phyloP scores from a whole-genome alignment of 1,140 invertebrate genomes.

The Drosophila tsacasi region DNA sequence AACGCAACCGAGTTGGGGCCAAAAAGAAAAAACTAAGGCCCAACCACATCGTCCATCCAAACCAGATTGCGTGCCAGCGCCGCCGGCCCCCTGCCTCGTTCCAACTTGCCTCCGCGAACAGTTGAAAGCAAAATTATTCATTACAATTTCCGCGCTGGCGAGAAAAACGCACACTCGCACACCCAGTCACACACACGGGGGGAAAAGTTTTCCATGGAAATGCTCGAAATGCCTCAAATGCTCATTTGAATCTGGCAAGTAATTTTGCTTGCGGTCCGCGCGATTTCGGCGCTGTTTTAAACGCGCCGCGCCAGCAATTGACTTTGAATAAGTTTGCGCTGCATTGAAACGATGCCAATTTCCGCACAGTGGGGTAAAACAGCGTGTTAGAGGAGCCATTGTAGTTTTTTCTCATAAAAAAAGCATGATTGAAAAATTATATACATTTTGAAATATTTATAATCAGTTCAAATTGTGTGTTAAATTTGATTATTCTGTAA shows the following conservation, averaged over 20 bases:
- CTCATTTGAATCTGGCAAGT: slow-evolving; percentile 72
- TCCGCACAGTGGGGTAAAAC: slow-evolving; percentile 1
- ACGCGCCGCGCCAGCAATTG: slow-evolving; percentile 59
- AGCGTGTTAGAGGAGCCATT: too few species aligned
- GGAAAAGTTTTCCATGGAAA: slow-evolving; percentile 77
- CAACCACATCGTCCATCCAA: slow-evolving; percentile 54
- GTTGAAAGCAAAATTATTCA: slow-evolving; percentile 82
- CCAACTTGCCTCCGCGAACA: slow-evolving; percentile 35
- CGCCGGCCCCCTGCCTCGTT: not conserved
- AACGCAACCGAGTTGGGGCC: slow-evolving; percentile 53
- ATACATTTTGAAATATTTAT: not conserved
- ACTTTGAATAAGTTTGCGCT: slow-evolving; percentile 75
- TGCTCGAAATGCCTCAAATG: slow-evolving; percentile 66
- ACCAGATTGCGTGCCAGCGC: slow-evolving; percentile 64
- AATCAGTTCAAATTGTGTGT: not conserved
- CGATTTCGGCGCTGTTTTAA: slow-evolving; percentile 61
- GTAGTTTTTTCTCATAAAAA: not conserved
- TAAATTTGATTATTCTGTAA: not conserved
- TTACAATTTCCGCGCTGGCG: slow-evolving; percentile 77
- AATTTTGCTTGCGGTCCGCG: slow-evolving; percentile 55
- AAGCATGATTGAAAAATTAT: not conserved
- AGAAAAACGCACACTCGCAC: slow-evolving; percentile 44
- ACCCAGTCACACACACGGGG: slow-evolving; percentile 22
- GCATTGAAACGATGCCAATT: slow-evolving; percentile 78
- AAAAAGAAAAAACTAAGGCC: slow-evolving; percentile 41